These are phyloP conservation scores for Entomyzon cyanotis DNA, from an alignment of 2,113 vertebrate species.

Conservation along the genomic window DNA sequence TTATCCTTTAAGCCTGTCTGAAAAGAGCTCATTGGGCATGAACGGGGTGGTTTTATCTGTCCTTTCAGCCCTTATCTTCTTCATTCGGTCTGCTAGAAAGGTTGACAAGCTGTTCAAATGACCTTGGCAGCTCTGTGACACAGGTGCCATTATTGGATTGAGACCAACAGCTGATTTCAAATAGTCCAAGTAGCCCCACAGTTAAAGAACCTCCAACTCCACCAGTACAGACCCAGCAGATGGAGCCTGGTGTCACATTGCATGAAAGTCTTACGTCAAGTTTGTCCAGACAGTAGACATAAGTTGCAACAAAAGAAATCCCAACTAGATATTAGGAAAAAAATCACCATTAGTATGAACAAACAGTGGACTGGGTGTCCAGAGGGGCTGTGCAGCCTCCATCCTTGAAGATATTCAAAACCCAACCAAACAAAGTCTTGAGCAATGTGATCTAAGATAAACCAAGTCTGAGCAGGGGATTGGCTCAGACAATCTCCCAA, in stretches of 20 bases:
- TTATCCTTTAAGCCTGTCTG: not conserved
- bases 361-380: not conserved
- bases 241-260: not conserved
- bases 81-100: not conserved
- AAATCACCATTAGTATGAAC: not conserved
- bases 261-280: not conserved
- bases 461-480: not conserved
- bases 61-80: not conserved
- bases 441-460: not conserved
- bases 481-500: not conserved
- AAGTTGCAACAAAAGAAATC: not conserved
- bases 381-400: not conserved
- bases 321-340: not conserved
- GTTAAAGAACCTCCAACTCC: not conserved
- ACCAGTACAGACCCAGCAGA: not conserved
- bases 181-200: not conserved
- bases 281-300: not conserved
- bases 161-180: slow-evolving; percentile 6
- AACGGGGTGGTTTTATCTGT: not conserved
- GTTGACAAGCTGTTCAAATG: not conserved
- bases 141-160: not conserved
- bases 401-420: not conserved
- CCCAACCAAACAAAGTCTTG: not conserved
- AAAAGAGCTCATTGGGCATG: not conserved
- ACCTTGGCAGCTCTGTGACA: not conserved